Percentiles rank a stretch among this genome's conserved stretches.
phyloP scores from a whole-genome alignment of 1,140 invertebrate species.

The Calephelis virginiensis region DNA sequence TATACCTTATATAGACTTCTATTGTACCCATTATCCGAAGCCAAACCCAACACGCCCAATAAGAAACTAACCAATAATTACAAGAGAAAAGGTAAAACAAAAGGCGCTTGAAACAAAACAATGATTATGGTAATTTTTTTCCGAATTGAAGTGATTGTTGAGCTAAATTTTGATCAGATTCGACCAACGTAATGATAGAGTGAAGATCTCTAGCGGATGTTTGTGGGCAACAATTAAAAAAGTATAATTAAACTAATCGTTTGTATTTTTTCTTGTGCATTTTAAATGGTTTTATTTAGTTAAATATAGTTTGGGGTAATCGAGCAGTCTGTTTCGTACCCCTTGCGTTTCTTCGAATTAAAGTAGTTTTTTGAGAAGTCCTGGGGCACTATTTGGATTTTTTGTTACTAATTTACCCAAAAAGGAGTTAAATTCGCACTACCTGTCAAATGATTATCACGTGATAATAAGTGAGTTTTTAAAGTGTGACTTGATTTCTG shows the following conservation, averaged over 20 bases:
- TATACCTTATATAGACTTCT: conserved; percentile 1
- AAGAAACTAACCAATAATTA: conserved; percentile 37
- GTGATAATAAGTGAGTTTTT: too few species aligned
- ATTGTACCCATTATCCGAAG: conserved; percentile 12
- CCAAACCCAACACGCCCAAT: conserved; percentile 27
- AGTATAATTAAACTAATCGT: conserved; percentile 13
- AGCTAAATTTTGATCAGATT: conserved; percentile 59
- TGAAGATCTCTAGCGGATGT: conserved; percentile 9
- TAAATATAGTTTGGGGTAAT: background rate
- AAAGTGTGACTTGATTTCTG: too few species aligned
- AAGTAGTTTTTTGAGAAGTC: too few species aligned
- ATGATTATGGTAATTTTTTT: conserved; percentile 49
- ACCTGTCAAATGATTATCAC: too few species aligned
- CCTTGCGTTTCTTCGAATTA: too few species aligned
- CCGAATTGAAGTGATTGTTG: conserved; percentile 65
- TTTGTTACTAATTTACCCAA: too few species aligned
- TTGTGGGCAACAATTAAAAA: conserved; percentile 9
- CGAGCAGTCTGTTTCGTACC: background rate
- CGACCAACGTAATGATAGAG: conserved; percentile 27
- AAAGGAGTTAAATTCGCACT: too few species aligned
- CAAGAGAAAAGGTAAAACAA: conserved; percentile 40
- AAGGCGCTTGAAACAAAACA: conserved; percentile 48
- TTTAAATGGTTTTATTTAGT: conserved; percentile 3
- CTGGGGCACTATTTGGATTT: too few species aligned
- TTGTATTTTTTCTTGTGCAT: conserved; percentile 3